A percentile compares a stretch with the other conserved stretches of the same genome.
phyloP scores from a whole-genome alignment of 2,797 vertebrate genomes.

The Scyliorhinus canicula region DNA sequence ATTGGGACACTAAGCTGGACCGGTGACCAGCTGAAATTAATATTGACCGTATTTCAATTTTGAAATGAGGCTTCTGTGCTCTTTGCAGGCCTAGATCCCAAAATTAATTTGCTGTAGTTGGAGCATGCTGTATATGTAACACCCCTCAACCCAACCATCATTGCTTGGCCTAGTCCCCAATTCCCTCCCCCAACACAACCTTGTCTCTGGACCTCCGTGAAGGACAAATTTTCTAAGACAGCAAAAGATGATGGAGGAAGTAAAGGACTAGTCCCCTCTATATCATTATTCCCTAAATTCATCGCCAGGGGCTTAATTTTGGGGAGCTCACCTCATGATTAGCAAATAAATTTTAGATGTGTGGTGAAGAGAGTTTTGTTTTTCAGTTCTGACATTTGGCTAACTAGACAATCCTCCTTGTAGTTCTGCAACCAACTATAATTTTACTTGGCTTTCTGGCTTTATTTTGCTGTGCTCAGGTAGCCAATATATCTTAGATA shows the following conservation, averaged over 20 bases:
- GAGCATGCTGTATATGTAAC: no score
- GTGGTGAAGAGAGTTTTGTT: not conserved
- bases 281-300: not conserved
- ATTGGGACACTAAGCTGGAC: not conserved
- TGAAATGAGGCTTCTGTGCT: not conserved
- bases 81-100: no score
- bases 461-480: not conserved
- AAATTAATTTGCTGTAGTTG: not conserved
- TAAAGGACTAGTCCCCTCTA: not conserved
- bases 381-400: not conserved
- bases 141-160: no score
- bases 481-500: not conserved
- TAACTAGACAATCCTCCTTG: not conserved
- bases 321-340: not conserved
- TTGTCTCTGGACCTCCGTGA: not conserved
- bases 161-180: not conserved
- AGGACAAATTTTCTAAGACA: not conserved
- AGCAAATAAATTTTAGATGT: not conserved
- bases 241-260: not conserved
- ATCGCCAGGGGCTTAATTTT: not conserved
- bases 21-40: not conserved
- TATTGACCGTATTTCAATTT: not conserved
- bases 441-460: not conserved
- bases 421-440: not conserved
- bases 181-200: not conserved